Base-by-base conservation (phyloP, 1,140 invertebrate species). In the Drosophila tropicalis region DNA sequence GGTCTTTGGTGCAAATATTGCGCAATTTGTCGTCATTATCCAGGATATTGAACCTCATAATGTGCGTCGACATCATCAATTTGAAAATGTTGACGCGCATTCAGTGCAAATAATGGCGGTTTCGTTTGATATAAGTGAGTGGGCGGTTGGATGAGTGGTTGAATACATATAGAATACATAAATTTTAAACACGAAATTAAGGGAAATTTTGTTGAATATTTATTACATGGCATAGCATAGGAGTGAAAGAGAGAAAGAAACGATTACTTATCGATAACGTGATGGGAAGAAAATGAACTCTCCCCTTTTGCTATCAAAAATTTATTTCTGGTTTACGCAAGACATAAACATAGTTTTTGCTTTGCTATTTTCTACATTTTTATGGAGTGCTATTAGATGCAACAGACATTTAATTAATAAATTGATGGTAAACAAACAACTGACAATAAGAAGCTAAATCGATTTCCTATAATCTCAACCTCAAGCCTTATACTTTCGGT, bases 1-100 rank as follows among this genome's bases (percentile, higher is more conserved):
- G 22, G 19, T 36, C 69, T 79, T 72, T 82, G 70, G 67, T 62
- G 70, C 76, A 89, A 89, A 89, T 89, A 89, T 90, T 81, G 81
- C 85, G 85, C 86, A 89, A 89, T 89, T 89, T 89, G 85, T 89
- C 85, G 85, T 85, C 85, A 89, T 89, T 89, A 89, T 89, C 69
- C 85, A 81, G 85, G 75, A 89, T 89, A 89, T 89, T 90, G 85
- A 90, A 90, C 85, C 86, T 81, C 75, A 89, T 85, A 86, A 81
- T 90, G 81, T 76, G 71, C 75, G 77, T 44, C 78, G 73, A 79
- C 84, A 90, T 89, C 85, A 90, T 89, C 85, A 89, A 90, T 89
- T 89, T 47, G 75, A 67, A 85, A 76, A 90, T 69, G 70, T 83
- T 83, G 84, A 77, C 63, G 62, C 76, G 81, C 68, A 72, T 51